These are phyloP conservation scores for Hemitrygon akajei DNA, from an alignment of 2,797 vertebrate species.

Conservation along the genomic window DNA sequence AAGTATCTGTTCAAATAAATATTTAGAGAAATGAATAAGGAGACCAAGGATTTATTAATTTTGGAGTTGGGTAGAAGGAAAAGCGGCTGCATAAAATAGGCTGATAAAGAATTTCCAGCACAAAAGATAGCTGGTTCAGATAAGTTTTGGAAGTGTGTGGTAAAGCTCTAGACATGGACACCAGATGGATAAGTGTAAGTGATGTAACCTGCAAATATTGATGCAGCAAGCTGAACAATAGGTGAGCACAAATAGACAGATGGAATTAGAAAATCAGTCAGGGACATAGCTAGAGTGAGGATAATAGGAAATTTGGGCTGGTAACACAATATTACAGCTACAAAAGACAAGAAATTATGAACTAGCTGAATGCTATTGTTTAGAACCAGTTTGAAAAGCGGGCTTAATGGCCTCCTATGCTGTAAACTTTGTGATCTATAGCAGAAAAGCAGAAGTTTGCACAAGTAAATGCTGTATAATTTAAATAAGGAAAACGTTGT, in stretches of 20 bases:
- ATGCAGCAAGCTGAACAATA: not conserved
- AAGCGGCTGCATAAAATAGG: slow-evolving; percentile 12
- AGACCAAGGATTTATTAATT: slow-evolving; percentile 26
- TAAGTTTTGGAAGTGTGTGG: not conserved
- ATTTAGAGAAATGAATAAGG: slow-evolving; percentile 34
- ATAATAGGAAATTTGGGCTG: not conserved
- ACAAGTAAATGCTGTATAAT: not conserved
- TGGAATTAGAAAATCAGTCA: not conserved
- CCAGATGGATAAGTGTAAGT: not conserved
- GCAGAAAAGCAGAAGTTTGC: not conserved
- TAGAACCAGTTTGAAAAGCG: too few species aligned
- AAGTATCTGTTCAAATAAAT: slow-evolving; percentile 34
- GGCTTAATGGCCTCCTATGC: too few species aligned
- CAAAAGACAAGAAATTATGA: not conserved
- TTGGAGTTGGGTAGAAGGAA: slow-evolving; percentile 10
- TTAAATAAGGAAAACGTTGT: not conserved
- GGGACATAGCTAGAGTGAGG: not conserved
- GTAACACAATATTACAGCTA: not conserved
- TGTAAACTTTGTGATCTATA: too few species aligned
- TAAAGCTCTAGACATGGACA: not conserved
- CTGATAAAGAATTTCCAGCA: slow-evolving; percentile 15
- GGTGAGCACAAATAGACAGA: not conserved
- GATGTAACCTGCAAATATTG: not conserved
- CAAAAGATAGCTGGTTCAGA: not conserved
- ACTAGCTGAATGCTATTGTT: too few species aligned